Conservation (phyloP, 2,797 vertebrate species). For the Alcedo atthis region DNA sequence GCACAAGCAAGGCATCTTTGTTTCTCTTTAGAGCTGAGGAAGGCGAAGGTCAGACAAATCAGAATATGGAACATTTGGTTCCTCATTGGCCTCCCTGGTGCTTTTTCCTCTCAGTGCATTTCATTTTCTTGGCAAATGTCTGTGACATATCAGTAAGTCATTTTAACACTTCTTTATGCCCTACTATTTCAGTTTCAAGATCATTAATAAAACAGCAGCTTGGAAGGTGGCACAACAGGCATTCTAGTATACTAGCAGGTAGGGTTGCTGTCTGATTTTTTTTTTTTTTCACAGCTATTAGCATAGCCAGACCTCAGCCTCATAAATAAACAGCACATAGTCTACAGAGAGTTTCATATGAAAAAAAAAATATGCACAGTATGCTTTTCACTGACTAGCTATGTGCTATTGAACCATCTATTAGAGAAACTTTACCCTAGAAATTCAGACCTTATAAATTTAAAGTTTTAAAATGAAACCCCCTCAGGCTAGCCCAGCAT, state of each 20-base stretch:
- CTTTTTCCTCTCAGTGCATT: conserved; percentile 67
- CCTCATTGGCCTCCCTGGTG: conserved; percentile 56
- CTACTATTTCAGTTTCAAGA: conserved; percentile 76
- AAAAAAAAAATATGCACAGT: conserved; percentile 49
- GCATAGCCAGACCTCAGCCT: conserved; percentile 49
- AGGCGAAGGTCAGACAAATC: conserved; percentile 69
- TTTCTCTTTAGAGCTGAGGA: conserved; percentile 23
- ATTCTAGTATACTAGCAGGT: conserved; percentile 56
- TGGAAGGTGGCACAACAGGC: conserved; percentile 72
- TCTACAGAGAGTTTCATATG: conserved; percentile 29
- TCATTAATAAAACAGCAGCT: conserved; percentile 81
- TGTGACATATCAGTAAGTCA: conserved; percentile 74
- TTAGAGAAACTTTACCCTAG: conserved; percentile 55
- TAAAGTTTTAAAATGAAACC: conserved; percentile 68
- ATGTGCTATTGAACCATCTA: conserved; percentile 42
- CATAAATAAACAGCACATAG: conserved; percentile 65
- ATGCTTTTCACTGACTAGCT: conserved; percentile 38
- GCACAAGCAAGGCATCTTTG: conserved; percentile 12
- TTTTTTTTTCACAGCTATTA: conserved; percentile 50
- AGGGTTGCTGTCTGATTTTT: conserved; percentile 45
- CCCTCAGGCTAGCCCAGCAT: conserved; percentile 67
- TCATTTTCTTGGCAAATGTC: conserved; percentile 77
- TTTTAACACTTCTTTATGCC: conserved; percentile 75
- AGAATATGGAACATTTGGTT: conserved; percentile 65
- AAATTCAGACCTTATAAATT: conserved; percentile 63